These are phyloP conservation scores for Micrasema minimum DNA, from an alignment of 1,140 invertebrate genomes.

Conservation along the genomic window DNA sequence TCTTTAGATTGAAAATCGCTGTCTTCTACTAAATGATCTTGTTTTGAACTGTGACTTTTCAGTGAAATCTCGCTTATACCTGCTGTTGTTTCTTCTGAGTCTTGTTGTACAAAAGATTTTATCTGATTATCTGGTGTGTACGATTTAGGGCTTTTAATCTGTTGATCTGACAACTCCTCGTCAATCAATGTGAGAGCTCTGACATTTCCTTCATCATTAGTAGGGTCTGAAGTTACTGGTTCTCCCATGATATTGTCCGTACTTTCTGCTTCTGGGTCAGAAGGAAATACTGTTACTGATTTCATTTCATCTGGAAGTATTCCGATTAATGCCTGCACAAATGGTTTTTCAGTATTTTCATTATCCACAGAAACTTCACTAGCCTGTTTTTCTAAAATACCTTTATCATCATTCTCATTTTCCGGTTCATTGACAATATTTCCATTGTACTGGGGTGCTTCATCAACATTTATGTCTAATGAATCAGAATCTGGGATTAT, in stretches of 20 bases:
- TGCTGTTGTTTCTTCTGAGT: constrained; percentile 49
- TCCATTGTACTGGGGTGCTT: background rate
- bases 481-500: constrained; percentile 50
- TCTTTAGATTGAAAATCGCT: background rate
- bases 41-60: constrained; percentile 35
- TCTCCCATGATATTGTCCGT: constrained; percentile 50
- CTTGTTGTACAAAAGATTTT: constrained; percentile 45
- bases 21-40: constrained; percentile 21
- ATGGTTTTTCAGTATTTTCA: constrained; percentile 40
- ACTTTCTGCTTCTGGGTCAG: constrained; percentile 41
- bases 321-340: constrained; percentile 49
- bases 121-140: constrained; percentile 11
- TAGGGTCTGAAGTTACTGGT: constrained; percentile 27
- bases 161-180: constrained; percentile 37
- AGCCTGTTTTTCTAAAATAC: constrained; percentile 30
- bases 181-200: constrained; percentile 45
- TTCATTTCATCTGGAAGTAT: constrained; percentile 50
- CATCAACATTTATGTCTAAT: constrained; percentile 33
- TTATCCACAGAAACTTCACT: constrained; percentile 29
- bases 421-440: constrained; percentile 7
- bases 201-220: constrained; percentile 21
- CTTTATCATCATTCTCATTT: constrained; percentile 7
- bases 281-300: background rate
- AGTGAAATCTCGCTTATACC: constrained; percentile 46
- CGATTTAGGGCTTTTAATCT: constrained; percentile 29